Evolutionary conservation across 2,888 invertebrate species (phyloP), one percentile per base, ranked within the genome.

Genomic region (Lycia hirtaria): DNA sequence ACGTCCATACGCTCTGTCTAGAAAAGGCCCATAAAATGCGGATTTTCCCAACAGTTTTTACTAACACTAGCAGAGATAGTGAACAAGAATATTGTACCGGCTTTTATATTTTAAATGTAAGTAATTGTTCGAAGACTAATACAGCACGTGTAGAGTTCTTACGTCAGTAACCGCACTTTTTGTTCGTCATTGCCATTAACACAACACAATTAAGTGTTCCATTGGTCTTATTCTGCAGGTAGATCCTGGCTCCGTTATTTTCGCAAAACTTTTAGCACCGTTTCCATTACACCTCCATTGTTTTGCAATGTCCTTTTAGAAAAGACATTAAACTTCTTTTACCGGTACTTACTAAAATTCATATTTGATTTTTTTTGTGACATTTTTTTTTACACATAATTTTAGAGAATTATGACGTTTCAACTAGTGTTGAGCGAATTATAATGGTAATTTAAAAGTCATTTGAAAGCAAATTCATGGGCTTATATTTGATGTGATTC

Each of bases 201-300:
- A 41, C 4, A n/a, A n/a, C n/a, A n/a, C 35, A 35, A 38, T 49
- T 24, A 26, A 35, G 44, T 40, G 26, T 47, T 32, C 51, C 51
- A 47, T 45, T 56, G 44, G 9, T 33, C 51, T 51, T 37, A 50
- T 44, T 56, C 20, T 41, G 6, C 6, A 15, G 26, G 15, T 45
- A 15, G 6, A n/a, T n/a, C n/a, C n/a, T 17, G 15, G 20, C 9
- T 33, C 56, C 51, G 56, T 28, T 56, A 56, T 37, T 45, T 51
- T 51, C 20, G 32, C 28, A 28, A 32, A 56, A 38, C 3, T 26
- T 22, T 22, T n/a, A 1, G 2, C 5, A 17, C 15, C 7, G 44
- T 55, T 48, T 48, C 43, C 47, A 55, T 43, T 47, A 7, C 19
- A 19, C 4, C 4, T 4, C 20, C 4, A 12, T 22, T 24, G 15